Evolutionary conservation across 2,797 vertebrate species (phyloP).

Genomic region (Rhynchonycteris naso): DNA sequence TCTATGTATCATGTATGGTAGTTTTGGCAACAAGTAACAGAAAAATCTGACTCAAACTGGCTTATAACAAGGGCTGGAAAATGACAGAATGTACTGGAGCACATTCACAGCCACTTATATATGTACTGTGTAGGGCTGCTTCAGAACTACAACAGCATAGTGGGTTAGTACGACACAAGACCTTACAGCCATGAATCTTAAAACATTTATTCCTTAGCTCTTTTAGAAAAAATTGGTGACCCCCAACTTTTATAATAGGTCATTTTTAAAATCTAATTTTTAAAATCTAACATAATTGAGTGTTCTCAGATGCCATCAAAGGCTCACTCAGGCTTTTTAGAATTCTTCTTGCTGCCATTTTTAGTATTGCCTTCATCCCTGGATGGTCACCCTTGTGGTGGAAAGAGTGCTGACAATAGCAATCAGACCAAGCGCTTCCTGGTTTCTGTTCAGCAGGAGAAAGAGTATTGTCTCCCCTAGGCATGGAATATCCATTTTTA

Average conservation of each 20-base stretch:
- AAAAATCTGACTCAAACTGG: neutral
- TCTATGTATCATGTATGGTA: neutral
- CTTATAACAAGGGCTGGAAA: neutral
- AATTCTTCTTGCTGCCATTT: neutral
- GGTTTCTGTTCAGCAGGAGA: constrained; percentile 7
- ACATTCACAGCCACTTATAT: neutral
- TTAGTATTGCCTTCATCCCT: neutral
- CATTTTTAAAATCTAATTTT: constrained; percentile 16
- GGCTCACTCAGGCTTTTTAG: neutral
- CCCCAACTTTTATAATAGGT: neutral
- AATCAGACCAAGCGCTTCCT: neutral
- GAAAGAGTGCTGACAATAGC: neutral
- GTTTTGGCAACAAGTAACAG: constrained; percentile 6
- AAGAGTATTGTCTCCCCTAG: neutral
- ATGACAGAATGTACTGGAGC: neutral
- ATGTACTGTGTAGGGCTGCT: neutral
- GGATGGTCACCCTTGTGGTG: neutral
- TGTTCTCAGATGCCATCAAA: neutral
- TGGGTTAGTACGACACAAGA: neutral
- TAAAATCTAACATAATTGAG: neutral
- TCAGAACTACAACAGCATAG: neutral
- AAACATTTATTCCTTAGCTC: neutral
- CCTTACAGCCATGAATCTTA: neutral
- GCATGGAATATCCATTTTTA: neutral
- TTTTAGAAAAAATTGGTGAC: constrained; percentile 15